A percentile compares a stretch with the other conserved stretches of the same genome.
Conservation (phyloP, 2,888 invertebrate species). For the Formica aserva region DNA sequence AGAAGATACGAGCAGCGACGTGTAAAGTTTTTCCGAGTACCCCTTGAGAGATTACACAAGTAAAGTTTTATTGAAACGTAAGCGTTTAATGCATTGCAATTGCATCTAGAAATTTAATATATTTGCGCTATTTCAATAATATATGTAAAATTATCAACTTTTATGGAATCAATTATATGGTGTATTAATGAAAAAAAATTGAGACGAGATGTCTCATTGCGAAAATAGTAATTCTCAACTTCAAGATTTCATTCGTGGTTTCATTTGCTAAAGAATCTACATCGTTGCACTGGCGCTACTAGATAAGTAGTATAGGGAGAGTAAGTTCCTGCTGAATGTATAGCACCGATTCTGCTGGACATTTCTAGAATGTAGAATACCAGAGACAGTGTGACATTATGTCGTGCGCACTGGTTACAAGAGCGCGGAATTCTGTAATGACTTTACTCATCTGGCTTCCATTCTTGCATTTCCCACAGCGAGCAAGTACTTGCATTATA, state of each 20-base stretch:
- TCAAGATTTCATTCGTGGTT: conserved; percentile 1
- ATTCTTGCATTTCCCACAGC: conserved; percentile 66
- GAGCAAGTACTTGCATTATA: conserved; percentile 59
- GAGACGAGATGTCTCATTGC: not conserved
- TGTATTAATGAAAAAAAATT: not conserved
- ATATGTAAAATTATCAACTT: not conserved
- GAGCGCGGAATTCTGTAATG: conserved; percentile 75
- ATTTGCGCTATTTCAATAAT: not conserved
- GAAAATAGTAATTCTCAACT: conserved; percentile 17
- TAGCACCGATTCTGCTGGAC: conserved; percentile 63
- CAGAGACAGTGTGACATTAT: conserved; percentile 68
- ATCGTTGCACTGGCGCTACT: conserved; percentile 8
- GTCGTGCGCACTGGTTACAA: conserved; percentile 60
- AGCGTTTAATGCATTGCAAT: not conserved
- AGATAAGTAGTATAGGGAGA: conserved; percentile 23
- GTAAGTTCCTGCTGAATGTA: conserved; percentile 65
- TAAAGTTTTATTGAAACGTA: not conserved
- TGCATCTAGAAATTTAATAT: not conserved
- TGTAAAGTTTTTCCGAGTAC: conserved; percentile 34
- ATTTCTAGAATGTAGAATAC: conserved; percentile 72
- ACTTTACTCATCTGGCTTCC: conserved; percentile 74
- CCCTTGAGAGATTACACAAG: not conserved
- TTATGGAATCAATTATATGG: not conserved
- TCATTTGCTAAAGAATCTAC: conserved; percentile 50
- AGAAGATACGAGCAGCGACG: conserved; percentile 25